A percentile compares a stretch with the other conserved stretches of the same genome.
Conservation (phyloP, 1,140 invertebrate species). For the Hylaeus anthracinus region DNA sequence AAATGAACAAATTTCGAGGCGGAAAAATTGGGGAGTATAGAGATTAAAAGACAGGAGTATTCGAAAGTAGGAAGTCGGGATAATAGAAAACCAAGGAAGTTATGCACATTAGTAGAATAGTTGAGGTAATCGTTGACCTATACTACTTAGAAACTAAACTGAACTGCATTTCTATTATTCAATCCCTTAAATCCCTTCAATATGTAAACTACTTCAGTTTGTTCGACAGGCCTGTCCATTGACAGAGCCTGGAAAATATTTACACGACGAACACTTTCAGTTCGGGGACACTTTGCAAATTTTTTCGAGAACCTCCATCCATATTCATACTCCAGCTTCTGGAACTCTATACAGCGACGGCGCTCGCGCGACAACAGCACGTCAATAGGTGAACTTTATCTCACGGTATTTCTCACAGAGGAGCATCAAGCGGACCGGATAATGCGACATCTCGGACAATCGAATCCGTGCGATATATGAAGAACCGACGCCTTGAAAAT, state of each 20-base stretch:
- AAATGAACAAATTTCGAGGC: too few species aligned
- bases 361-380: not conserved
- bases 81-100: too few species aligned
- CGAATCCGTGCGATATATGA: not conserved
- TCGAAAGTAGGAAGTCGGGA: too few species aligned
- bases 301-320: not conserved
- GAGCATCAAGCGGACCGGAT: not conserved
- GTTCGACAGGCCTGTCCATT: not conserved
- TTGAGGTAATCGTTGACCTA: not conserved
- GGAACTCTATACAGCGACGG: not conserved
- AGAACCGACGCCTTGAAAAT: not conserved
- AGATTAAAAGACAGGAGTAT: too few species aligned
- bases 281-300: not conserved
- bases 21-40: not conserved
- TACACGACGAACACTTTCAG: not conserved
- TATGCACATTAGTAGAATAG: not conserved
- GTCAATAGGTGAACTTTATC: slow-evolving; percentile 9
- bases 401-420: not conserved
- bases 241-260: not conserved
- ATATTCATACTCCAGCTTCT: not conserved
- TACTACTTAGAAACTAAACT: not conserved
- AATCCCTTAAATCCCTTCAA: not conserved
- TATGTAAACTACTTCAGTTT: not conserved
- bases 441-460: slow-evolving; percentile 15
- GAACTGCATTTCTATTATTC: too few species aligned